Conservation (phyloP, 2,888 invertebrate species). For the Drosophila prolongata region DNA sequence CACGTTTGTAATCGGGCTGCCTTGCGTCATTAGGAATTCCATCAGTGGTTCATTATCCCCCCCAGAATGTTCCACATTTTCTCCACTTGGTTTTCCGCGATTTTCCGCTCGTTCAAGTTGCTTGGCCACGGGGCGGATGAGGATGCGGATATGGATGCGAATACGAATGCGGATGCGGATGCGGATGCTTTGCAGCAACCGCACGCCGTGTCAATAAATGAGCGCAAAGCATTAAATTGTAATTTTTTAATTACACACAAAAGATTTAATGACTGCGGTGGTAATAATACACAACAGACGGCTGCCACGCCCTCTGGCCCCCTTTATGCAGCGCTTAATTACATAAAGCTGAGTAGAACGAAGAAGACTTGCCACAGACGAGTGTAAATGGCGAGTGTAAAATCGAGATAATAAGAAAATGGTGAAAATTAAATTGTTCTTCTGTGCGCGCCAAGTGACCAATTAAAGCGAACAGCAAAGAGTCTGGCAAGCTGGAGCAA, state of each 20-base stretch:
- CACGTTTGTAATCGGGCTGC: slow-evolving; percentile 15
- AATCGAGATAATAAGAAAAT: slow-evolving; percentile 79
- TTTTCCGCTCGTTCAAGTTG: slow-evolving; percentile 28
- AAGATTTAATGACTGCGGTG: slow-evolving; percentile 76
- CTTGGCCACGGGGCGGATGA: slow-evolving; percentile 30
- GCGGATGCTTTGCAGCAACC: slow-evolving; percentile 13
- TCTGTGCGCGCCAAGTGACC: slow-evolving; percentile 73
- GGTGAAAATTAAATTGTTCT: slow-evolving; percentile 79
- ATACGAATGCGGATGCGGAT: neutral
- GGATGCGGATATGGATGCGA: slow-evolving; percentile 1
- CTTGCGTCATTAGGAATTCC: slow-evolving; percentile 17
- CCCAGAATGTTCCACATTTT: slow-evolving; percentile 23
- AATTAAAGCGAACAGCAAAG: slow-evolving; percentile 71
- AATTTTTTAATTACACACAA: slow-evolving; percentile 77
- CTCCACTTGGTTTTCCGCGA: slow-evolving; percentile 20
- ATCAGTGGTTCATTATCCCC: slow-evolving; percentile 31
- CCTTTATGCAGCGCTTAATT: slow-evolving; percentile 69
- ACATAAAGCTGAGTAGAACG: slow-evolving; percentile 55
- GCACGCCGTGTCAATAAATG: slow-evolving; percentile 64
- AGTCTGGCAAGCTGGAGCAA: slow-evolving; percentile 39
- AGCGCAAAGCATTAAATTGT: slow-evolving; percentile 73
- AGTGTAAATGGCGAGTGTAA: slow-evolving; percentile 44
- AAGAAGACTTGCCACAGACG: slow-evolving; percentile 28
- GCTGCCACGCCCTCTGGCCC: slow-evolving; percentile 22
- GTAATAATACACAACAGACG: slow-evolving; percentile 71